A percentile compares a stretch with the other conserved stretches of the same genome.
Conservation (phyloP, 2,113 vertebrate species). For the Callospermophilus lateralis region DNA sequence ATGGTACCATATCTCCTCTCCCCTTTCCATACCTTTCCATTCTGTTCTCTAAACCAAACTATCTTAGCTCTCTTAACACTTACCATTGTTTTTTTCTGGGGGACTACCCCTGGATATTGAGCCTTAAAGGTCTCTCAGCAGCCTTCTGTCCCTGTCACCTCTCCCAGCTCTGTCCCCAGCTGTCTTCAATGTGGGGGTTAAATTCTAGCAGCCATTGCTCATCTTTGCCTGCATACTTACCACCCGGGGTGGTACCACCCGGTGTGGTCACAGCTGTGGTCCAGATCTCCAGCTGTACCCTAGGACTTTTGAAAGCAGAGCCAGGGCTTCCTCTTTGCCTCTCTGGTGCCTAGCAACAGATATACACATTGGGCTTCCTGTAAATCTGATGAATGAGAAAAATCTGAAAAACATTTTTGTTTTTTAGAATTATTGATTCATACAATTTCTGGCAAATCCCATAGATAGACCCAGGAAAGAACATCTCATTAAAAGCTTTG, state of each 20-base stretch:
- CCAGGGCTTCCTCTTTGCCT: background rate
- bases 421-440: slow-evolving; percentile 41
- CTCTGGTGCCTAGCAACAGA: background rate
- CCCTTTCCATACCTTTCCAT: background rate
- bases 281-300: rapidly evolving
- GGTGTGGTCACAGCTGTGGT: background rate
- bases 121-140: background rate
- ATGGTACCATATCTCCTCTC: background rate
- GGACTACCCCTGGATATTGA: background rate
- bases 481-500: background rate
- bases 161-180: background rate
- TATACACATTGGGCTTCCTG: background rate
- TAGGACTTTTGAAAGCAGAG: background rate
- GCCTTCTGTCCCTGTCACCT: background rate
- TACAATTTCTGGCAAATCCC: slow-evolving; percentile 2
- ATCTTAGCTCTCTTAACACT: background rate
- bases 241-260: too few species aligned
- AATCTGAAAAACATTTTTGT: slow-evolving; percentile 39
- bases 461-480: background rate
- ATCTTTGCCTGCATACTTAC: background rate
- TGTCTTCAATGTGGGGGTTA: background rate
- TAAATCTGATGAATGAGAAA: slow-evolving; percentile 31
- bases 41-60: background rate
- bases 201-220: background rate
- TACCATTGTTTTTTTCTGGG: slow-evolving; percentile 28